Evolutionary conservation across 1,140 invertebrate genomes (phyloP).

Genomic region (Pseudomyrmex concolor): DNA sequence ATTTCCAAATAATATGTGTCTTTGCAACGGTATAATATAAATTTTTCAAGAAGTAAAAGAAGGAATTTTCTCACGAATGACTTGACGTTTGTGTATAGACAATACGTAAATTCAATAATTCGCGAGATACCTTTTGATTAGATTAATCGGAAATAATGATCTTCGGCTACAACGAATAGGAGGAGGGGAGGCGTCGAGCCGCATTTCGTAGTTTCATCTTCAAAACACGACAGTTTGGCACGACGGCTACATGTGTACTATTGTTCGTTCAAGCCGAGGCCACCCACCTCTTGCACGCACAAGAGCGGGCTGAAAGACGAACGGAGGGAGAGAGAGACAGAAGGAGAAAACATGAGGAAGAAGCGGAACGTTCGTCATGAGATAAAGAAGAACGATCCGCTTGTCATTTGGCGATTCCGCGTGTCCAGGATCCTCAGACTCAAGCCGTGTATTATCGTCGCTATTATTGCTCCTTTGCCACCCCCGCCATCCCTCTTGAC

Average conservation of each 20-base stretch:
- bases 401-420: slow-evolving; percentile 7
- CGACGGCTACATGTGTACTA: slow-evolving; percentile 79
- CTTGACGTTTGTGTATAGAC: not conserved
- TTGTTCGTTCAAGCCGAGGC: slow-evolving; percentile 76
- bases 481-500: slow-evolving; percentile 60
- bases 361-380: slow-evolving; percentile 16
- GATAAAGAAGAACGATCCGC: not conserved
- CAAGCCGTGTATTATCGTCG: slow-evolving; percentile 67
- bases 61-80: not conserved
- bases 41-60: not conserved
- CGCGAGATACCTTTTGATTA: slow-evolving; percentile 55
- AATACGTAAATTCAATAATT: not conserved
- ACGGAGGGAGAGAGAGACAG: slow-evolving; percentile 46
- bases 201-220: slow-evolving; percentile 67
- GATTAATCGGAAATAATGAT: slow-evolving; percentile 65
- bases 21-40: not conserved
- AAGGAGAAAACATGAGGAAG: slow-evolving; percentile 26
- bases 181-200: slow-evolving; percentile 34
- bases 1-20: not conserved
- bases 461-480: slow-evolving; percentile 73
- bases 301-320: slow-evolving; percentile 52
- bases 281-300: slow-evolving; percentile 73
- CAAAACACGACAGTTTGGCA: slow-evolving; percentile 77
- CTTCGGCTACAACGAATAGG: slow-evolving; percentile 52
- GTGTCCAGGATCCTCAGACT: slow-evolving; percentile 44